Evolutionary conservation across 2,888 invertebrate genomes (phyloP).

Genomic region (Drosophila vallismaia): DNA sequence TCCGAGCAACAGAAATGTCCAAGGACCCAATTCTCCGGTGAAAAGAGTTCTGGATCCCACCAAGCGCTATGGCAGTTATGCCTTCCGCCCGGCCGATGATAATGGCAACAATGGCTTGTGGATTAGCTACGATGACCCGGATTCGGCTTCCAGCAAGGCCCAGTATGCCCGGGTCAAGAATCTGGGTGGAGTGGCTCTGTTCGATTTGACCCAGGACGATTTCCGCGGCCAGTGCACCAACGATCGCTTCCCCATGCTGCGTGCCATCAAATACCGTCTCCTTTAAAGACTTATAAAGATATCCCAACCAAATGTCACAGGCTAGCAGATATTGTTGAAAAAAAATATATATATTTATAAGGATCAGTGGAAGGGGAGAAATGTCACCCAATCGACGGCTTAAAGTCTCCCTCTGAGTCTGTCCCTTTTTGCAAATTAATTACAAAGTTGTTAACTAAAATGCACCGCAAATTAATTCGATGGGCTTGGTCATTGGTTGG

Average conservation of each 20-base stretch:
- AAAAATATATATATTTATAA: not conserved
- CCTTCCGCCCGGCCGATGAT: slow-evolving; percentile 88
- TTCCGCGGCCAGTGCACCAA: slow-evolving; percentile 92
- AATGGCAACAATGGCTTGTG: slow-evolving; percentile 89
- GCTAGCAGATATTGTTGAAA: not conserved
- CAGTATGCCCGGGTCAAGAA: slow-evolving; percentile 89
- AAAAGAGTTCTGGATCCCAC: slow-evolving; percentile 92
- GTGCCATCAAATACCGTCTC: slow-evolving; percentile 89
- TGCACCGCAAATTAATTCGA: slow-evolving; percentile 76
- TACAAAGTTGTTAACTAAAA: slow-evolving; percentile 77
- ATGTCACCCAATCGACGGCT: slow-evolving; percentile 45
- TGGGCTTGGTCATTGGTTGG: slow-evolving; percentile 19
- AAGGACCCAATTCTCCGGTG: slow-evolving; percentile 87
- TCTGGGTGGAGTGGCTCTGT: slow-evolving; percentile 90
- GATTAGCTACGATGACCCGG: slow-evolving; percentile 93
- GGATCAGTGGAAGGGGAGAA: slow-evolving; percentile 14
- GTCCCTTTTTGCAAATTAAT: slow-evolving; percentile 74
- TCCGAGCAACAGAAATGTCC: slow-evolving; percentile 86
- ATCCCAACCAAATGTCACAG: slow-evolving; percentile 33
- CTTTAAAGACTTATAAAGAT: slow-evolving; percentile 40
- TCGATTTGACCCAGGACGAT: slow-evolving; percentile 91
- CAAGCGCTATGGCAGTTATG: slow-evolving; percentile 91
- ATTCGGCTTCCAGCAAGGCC: slow-evolving; percentile 92
- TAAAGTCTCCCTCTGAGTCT: slow-evolving; percentile 40
- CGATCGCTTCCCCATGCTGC: slow-evolving; percentile 91